Evolutionary conservation across 2,113 vertebrate species (phyloP), one percentile per base, ranked within the genome.

Genomic region (Elachura formosa): DNA sequence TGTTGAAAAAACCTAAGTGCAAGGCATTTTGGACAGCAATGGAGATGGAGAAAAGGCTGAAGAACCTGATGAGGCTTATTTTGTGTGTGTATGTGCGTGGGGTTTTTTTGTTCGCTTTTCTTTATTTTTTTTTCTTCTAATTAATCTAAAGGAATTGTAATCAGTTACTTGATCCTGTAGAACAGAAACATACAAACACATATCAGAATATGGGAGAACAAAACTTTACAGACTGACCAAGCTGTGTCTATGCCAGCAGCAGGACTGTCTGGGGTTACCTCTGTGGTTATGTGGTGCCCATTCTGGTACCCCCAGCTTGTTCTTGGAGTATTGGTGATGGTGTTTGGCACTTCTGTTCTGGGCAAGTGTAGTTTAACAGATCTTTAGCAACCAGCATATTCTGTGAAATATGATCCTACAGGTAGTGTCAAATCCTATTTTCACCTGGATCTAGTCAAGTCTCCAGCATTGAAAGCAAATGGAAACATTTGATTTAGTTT

Each of bases 31-130:
- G 45, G 45, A 61, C 10, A 61, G n/a, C 34, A 58, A n/a, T 45
- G 11, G 24, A 76, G 48, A 46, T 34, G 49, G 25, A 34, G 20
- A 73, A 69, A 87, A 68, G 13, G 8, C 8, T 68, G 18, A 75
- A 46, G 43, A 22, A 34, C 41, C 13, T 62, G 11, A 7, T 25
- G 15, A 10, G 2, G 4, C 2, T 58, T 55, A 33, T 48, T 51
- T 12, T 15, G 5, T 20, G 3, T 31, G 9, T 28, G 6, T 14
- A 11, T 14, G 7, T 34, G 8, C n/a, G n/a, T n/a, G 21, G 12
- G 9, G 0, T 2, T 64, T 41, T 14, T 29, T 61, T 41, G 4
- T 21, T 9, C 7, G n/a, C n/a, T n/a, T n/a, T n/a, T n/a, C n/a
- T n/a, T n/a, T n/a, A n/a, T n/a, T n/a, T n/a, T n/a, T n/a, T 33